Base-by-base conservation (phyloP, 2,888 invertebrate genomes). In the Eubasilissa splendida region DNA sequence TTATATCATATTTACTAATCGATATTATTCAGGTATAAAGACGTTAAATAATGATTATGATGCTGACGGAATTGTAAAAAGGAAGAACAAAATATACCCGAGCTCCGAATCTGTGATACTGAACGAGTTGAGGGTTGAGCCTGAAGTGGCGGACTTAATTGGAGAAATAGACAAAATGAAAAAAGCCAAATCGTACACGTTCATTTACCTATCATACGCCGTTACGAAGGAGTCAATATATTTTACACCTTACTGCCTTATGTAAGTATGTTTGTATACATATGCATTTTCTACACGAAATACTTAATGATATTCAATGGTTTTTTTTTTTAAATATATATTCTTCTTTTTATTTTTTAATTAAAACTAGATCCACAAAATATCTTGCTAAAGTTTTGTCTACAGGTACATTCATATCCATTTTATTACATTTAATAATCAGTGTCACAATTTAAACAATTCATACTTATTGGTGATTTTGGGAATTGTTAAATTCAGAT, bases 161-260 rank as follows among this genome's bases (percentile, higher is more conserved):
- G 89, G 88, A 85, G 89, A 90, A 0, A 90, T 90, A 52, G 86
- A 90, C 9, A 89, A 89, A 80, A 89, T 95, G 83, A 90, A 91
- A 58, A 87, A 86, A 1, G 89, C 92, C 82, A 91, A 91, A 0
- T 89, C 91, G n/a, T 89, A 92, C 77, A 92, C 91, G 8, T 97
- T 96, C 86, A 90, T 95, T 4, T 97, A 97, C 86, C 92, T 97
- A 90, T 91, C 92, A 8, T 95, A 95, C 84, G 93, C 94, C 60
- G 93, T 94, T 1, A 92, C 93, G n/a, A 92, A 92, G 79, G 92
- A 93, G 4, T 95, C 95, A 83, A 93, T 94, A 84, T 92, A 92
- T 85, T 96, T 94, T 84, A 93, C 94, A 3, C 95, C 95, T 0
- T 96, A 95, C 85, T 94, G 94, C 81, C 89, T 95, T 56, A 93